Evolutionary conservation across 2,888 invertebrate genomes (phyloP).

Genomic region (Caenorhabditis auriculariae): DNA sequence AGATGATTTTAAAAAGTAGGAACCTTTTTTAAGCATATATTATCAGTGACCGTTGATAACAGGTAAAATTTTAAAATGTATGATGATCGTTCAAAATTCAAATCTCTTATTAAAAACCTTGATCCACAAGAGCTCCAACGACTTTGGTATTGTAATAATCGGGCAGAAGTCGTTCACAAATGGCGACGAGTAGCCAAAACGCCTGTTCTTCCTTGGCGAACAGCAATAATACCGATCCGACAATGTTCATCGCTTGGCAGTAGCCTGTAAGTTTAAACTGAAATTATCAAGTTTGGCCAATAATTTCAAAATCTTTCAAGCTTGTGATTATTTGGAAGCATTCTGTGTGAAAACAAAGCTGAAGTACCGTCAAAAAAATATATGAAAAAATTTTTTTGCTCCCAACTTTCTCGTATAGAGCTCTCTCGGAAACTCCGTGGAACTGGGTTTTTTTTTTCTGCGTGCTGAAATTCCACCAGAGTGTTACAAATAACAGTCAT

Average conservation of each 20-base stretch:
- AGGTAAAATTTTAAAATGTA: neutral
- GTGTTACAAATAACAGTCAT: no score
- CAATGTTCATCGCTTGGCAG: conserved; percentile 98
- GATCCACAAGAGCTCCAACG: conserved; percentile 86
- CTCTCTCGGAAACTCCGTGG: no score
- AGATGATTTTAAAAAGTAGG: no score
- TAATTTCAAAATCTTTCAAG: neutral
- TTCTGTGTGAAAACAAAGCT: no score
- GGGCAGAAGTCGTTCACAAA: conserved; percentile 91
- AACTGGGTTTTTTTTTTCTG: no score
- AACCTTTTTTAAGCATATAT: no score
- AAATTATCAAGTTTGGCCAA: neutral
- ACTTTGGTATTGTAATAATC: conserved; percentile 94
- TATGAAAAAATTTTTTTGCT: no score
- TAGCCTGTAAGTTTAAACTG: conserved; percentile 77
- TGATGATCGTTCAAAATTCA: neutral
- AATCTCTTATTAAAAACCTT: conserved; percentile 69
- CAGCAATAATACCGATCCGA: conserved; percentile 88
- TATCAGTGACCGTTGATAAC: no score
- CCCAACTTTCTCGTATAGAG: no score
- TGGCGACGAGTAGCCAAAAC: conserved; percentile 90
- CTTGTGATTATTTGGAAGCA: neutral
- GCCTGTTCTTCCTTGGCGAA: conserved; percentile 90
- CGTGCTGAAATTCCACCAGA: no score
- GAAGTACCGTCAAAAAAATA: no score